Base-by-base conservation (phyloP, 2,113 vertebrate species). In the Carassius gibelio region DNA sequence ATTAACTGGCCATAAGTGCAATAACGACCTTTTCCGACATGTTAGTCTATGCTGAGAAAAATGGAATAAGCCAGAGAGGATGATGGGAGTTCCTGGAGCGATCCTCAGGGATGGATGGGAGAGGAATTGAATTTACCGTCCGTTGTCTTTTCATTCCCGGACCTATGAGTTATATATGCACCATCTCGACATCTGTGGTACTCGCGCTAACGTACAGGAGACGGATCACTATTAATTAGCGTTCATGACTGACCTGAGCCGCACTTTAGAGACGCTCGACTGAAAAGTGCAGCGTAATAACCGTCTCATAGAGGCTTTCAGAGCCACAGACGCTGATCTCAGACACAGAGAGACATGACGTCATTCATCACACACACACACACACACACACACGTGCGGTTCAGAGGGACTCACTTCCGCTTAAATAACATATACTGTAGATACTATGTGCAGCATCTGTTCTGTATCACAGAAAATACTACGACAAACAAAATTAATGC, bases 1-100 rank as follows among this genome's bases (percentile, higher is more conserved):
- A 95, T 95, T 94, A 94, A 94, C 92, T 91, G 93, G 93, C 91
- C 93, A 93, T 91, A 93, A 94, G 92, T 79, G 87, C 93, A 92
- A 91, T 92, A 91, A 93, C 93, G 93, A 95, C 93, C 93, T 76
- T 94, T 94, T 94, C 89, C 93, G 93, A 93, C 88, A 92, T 92
- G 92, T 93, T 94, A 90, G 93, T 91, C 91, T 93, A 93, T 83
- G 90, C 91, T 92, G 89, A 90, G 79, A 83, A 75, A 59, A 93
- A 93, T 93, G 23, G 93, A 94, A 94, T 93, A 87, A 91, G 88
- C 91, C 91, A 90, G 85, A 90, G 91, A 90, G 92, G 90, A 91
- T 90, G 89, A 82, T 89, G n/a, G 87, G 88, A 92, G 90, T 91
- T 92, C 91, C 91, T 91, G 77, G 90, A 90, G 89, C 80, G 84